These are phyloP conservation scores for Thrips palmi DNA, from an alignment of 1,140 invertebrate genomes.

Conservation along the genomic window DNA sequence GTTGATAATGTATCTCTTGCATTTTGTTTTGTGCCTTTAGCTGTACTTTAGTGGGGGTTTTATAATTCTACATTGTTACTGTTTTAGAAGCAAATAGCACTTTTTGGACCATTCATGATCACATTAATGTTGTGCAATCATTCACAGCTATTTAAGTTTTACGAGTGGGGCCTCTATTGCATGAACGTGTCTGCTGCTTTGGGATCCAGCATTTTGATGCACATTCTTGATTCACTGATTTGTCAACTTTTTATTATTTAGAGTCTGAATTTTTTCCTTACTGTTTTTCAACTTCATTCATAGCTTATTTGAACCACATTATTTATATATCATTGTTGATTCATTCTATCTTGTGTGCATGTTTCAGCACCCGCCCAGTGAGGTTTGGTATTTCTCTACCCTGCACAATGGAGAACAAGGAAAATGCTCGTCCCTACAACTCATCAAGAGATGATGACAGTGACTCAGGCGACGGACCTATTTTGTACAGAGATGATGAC, in stretches of 20 bases:
- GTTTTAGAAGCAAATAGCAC: constrained; percentile 11
- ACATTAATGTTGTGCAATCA: constrained; percentile 4
- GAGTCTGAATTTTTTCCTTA: constrained; percentile 2
- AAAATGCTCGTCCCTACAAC: constrained; percentile 60
- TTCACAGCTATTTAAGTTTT: too few species aligned
- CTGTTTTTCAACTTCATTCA: constrained; percentile 3
- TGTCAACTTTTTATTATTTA: constrained; percentile 5
- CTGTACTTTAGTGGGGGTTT: constrained; percentile 3
- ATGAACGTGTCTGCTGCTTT: too few species aligned
- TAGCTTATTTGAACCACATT: background rate
- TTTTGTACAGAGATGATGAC: constrained; percentile 59
- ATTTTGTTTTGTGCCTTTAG: constrained; percentile 19
- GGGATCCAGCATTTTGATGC: too few species aligned
- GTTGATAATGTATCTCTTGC: constrained; percentile 10
- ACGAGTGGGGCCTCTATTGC: too few species aligned
- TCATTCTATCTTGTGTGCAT: constrained; percentile 7
- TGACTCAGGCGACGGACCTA: constrained; percentile 40
- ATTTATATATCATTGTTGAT: background rate
- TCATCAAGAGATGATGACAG: constrained; percentile 30
- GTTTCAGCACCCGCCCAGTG: constrained; percentile 50
- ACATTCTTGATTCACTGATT: too few species aligned
- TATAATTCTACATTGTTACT: constrained; percentile 6
- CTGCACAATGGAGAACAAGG: constrained; percentile 63
- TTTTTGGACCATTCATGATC: constrained; percentile 16
- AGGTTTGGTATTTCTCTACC: constrained; percentile 51